A percentile compares a stretch with the other conserved stretches of the same genome.
These are phyloP conservation scores for Linnaemya vulpina DNA, from an alignment of 2,888 invertebrate species.

Conservation along the genomic window DNA sequence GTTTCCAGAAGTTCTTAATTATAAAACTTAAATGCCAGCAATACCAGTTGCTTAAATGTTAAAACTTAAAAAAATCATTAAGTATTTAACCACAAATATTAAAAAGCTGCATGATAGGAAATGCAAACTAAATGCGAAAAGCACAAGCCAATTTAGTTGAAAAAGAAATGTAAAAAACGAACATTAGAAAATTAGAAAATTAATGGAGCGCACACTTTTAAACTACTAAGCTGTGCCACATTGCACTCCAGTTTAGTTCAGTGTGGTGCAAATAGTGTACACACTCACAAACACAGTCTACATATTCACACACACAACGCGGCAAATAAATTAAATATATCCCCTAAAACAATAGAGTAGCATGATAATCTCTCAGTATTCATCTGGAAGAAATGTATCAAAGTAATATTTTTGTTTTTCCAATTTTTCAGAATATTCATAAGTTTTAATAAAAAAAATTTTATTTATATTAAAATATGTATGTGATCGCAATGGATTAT, in stretches of 20 bases:
- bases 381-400: too few species aligned
- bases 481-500: too few species aligned
- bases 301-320: background rate
- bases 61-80: constrained; percentile 34
- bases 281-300: background rate
- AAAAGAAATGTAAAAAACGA: constrained; percentile 25
- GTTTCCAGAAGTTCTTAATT: background rate
- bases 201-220: constrained; percentile 58
- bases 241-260: constrained; percentile 25
- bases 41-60: background rate
- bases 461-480: too few species aligned
- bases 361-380: too few species aligned
- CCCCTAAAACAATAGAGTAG: too few species aligned
- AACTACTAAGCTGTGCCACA: constrained; percentile 19
- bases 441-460: too few species aligned
- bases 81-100: constrained; percentile 59
- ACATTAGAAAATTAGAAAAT: constrained; percentile 47
- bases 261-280: background rate
- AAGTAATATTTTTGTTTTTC: too few species aligned
- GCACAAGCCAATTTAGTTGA: constrained; percentile 13
- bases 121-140: constrained; percentile 38
- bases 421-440: too few species aligned
- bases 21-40: background rate
- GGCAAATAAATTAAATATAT: too few species aligned
- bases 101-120: constrained; percentile 23